Conservation (phyloP, 2,888 invertebrate genomes). For the Apamea sordens region DNA sequence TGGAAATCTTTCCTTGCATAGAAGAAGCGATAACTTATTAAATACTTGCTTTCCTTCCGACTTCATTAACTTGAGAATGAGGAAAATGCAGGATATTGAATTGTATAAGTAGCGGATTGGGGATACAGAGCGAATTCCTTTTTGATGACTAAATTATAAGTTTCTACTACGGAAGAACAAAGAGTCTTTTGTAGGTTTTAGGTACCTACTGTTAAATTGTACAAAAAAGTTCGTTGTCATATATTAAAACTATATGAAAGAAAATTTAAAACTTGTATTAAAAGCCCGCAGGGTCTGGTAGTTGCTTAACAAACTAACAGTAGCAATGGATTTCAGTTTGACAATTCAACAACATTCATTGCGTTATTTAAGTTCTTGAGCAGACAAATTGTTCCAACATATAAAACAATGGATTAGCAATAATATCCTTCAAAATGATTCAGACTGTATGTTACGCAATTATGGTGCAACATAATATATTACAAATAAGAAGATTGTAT, state of each 20-base stretch:
- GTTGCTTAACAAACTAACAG: no score
- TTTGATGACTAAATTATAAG: background rate
- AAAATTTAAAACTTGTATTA: background rate
- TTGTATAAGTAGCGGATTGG: background rate
- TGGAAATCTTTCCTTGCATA: constrained; percentile 76
- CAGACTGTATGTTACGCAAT: no score
- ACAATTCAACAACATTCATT: no score
- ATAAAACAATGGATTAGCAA: no score
- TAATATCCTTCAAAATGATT: no score
- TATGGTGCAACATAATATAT: no score
- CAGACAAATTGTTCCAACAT: no score
- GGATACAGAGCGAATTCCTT: background rate
- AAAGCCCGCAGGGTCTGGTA: no score
- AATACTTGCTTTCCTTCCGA: constrained; percentile 45
- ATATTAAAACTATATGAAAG: background rate
- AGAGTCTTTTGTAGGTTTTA: background rate
- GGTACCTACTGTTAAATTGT: background rate
- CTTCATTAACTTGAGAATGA: constrained; percentile 33
- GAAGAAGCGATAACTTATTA: constrained; percentile 65
- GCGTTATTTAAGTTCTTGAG: no score
- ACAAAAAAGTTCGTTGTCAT: background rate
- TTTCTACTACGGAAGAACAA: background rate
- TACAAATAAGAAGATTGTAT: no score
- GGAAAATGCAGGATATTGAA: constrained; percentile 34
- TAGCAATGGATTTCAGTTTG: no score